Evolutionary conservation across 2,113 vertebrate species (phyloP).

Genomic region (Colaptes auratus): DNA sequence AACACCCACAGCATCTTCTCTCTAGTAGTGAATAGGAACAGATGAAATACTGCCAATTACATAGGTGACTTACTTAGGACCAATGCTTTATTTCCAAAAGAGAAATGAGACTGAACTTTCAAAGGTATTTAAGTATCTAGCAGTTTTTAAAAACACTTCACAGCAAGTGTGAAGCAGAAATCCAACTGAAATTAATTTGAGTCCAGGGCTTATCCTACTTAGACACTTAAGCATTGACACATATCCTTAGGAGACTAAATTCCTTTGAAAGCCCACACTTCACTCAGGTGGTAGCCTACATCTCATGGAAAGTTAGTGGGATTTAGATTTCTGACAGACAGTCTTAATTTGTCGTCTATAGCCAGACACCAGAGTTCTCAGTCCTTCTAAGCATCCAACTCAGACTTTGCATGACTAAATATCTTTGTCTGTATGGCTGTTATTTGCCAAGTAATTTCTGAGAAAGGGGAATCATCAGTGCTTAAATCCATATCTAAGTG

Average conservation of each 20-base stretch:
- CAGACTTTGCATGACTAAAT: neutral
- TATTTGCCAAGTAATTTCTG: neutral
- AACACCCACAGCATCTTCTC: neutral
- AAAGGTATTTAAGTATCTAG: neutral
- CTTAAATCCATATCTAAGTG: neutral
- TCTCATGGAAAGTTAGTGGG: neutral
- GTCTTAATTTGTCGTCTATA: neutral
- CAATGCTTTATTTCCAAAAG: neutral
- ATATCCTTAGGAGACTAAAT: neutral
- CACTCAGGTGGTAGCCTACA: neutral
- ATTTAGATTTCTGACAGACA: neutral
- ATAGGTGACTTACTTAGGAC: neutral
- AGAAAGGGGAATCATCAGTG: neutral
- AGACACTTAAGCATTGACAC: neutral
- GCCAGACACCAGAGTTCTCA: neutral
- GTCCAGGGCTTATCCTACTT: neutral
- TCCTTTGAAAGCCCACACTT: neutral
- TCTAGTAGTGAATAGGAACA: neutral
- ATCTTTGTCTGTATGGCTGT: neutral
- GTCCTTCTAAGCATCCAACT: neutral
- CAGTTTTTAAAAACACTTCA: neutral
- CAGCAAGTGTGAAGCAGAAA: neutral
- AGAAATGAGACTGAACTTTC: neutral
- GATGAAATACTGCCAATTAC: neutral
- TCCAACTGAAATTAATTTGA: neutral